Base-by-base conservation (phyloP, 1,140 invertebrate species). In the Matsumurasca onukii region DNA sequence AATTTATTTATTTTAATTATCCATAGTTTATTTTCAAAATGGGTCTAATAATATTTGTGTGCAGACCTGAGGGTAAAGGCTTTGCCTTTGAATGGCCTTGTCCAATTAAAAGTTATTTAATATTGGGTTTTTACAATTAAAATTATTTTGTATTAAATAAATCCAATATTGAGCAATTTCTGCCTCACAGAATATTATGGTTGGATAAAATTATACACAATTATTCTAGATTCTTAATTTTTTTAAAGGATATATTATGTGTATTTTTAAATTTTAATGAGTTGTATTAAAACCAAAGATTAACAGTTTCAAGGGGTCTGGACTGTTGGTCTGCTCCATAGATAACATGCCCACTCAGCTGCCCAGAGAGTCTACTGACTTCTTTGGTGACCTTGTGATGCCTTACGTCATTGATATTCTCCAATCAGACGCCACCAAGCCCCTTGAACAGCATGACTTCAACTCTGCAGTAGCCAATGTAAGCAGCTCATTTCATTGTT, bases 281-380 rank as follows among this genome's bases (percentile, higher is more conserved):
- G n/a, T 12, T 45, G n/a, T 45, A 12, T 9, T 12, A 45, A 12
- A 45, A 45, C 39, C n/a, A 45, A n/a, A 45, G 39, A 71, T 75
- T 72, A 57, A 52, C 75, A 91, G 92, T 80, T 98, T 98, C 79
- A 94, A 94, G 81, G 97, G 97, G 1, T 91, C 93, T 0, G 98
- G 98, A 24, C 96, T 99, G 1, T 80, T 99, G 57, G 96, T 99
- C 1, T 99, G 98, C 78, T 98, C 95, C 2, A 99, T 99, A 70
- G 98, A 99, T 80, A 99, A 99, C 79, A 99, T 99, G 98, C 98
- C 98, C 1, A 99, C 98, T 0, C 98, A 99, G 78, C 82, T 99
- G 48, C 98, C 98, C 0, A 84, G 93, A 45, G 98, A 99, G 79
- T 89, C 97, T 0, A 99, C 98, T 0, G 97, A 99, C 76, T 96